Evolutionary conservation across 2,797 vertebrate genomes (phyloP), one percentile per base, ranked within the genome.

Genomic region (Echiichthys vipera): DNA sequence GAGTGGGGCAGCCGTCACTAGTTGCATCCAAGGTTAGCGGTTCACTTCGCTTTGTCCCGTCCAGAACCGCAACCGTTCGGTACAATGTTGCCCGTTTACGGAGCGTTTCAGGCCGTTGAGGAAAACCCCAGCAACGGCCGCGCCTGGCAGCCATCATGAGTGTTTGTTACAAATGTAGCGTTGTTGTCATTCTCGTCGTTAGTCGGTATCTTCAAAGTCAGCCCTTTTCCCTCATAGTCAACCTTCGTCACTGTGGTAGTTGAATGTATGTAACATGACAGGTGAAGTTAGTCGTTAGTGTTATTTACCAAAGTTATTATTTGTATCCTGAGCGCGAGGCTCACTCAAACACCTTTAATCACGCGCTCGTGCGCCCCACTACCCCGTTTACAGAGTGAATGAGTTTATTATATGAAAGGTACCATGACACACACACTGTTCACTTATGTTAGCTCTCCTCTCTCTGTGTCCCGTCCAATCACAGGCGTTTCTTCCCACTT

Each of bases 1-100:
- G 94, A 95, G 94, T 94, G 87, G 78, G 88, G 82, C 90, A 76
- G 59, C 81, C 84, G 84, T 80, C 89, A 91, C 86, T 57, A 77
- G 86, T 90, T 88, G 84, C 78, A 61, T 49, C 59, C 43, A 58
- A 27, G 78, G 72, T 74, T 47, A 65, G 76, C 49, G 61, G 62
- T 63, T 34, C 32, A 57, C 63, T 43, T 45, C 36, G 43, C 22
- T 20, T 12, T 10, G 51, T 75, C 42, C 40, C 10, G 69, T 57
- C 5, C 25, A 2, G 47, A 58, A 69, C 37, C 50, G 24, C 14
- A 4, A 15, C 7, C 1, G 5, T 17, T 7, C 1, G 20, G 17
- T 18, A 1, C 10, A 0, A 18, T 55, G 71, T 24, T 11, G 3
- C 0, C 5, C 7, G n/a, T 15, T 53, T 14, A 1, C 25, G 17